These are phyloP conservation scores for Cerastoderma edule DNA, from an alignment of 2,888 invertebrate genomes.

Conservation along the genomic window DNA sequence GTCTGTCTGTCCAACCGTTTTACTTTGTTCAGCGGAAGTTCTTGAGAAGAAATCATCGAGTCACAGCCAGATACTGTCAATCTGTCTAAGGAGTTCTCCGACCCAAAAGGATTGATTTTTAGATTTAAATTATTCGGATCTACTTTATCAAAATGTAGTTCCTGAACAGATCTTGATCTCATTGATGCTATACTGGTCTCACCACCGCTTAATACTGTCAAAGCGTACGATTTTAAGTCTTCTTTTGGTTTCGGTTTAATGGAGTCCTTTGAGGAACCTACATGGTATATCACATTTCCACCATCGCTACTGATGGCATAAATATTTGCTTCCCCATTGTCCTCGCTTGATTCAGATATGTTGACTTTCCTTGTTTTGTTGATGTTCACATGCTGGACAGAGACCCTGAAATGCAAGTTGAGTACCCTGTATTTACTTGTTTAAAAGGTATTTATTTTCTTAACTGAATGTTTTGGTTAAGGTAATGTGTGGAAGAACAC, in stretches of 20 bases:
- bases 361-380: slow-evolving; percentile 81
- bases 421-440: too few relatives aligned
- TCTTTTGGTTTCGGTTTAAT: slow-evolving; percentile 78
- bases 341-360: slow-evolving; percentile 71
- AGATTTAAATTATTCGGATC: slow-evolving; percentile 87
- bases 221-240: slow-evolving; percentile 84
- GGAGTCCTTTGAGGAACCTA: slow-evolving; percentile 83
- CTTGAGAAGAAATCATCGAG: slow-evolving; percentile 64
- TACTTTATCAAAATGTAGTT: slow-evolving; percentile 85
- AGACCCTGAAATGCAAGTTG: slow-evolving; percentile 75
- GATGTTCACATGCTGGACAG: slow-evolving; percentile 85
- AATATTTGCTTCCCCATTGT: slow-evolving; percentile 86
- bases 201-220: slow-evolving; percentile 85
- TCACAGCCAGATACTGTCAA: slow-evolving; percentile 79
- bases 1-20: slow-evolving; percentile 79
- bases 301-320: slow-evolving; percentile 93
- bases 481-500: too few relatives aligned
- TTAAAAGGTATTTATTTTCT: too few relatives aligned
- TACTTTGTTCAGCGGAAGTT: slow-evolving; percentile 69
- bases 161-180: slow-evolving; percentile 83
- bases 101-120: slow-evolving; percentile 88
- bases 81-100: slow-evolving; percentile 79
- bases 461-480: too few relatives aligned
- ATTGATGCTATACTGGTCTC: slow-evolving; percentile 72
- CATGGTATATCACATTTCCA: slow-evolving; percentile 88